Evolutionary conservation across 2,888 invertebrate species (phyloP), one percentile per base, ranked within the genome.

Genomic region (Standfussiana lucernea): DNA sequence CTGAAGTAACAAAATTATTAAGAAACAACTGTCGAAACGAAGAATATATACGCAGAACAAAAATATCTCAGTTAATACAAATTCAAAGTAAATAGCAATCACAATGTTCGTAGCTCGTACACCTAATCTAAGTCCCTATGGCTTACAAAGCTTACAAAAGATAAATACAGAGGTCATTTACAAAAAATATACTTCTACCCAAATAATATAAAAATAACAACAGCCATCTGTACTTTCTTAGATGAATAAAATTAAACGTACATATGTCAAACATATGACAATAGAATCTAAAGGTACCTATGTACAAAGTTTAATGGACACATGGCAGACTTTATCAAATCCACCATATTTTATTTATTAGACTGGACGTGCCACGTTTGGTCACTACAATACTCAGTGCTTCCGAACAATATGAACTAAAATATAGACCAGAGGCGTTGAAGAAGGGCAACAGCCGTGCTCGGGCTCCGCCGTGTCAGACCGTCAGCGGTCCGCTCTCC

Each of bases 191-290:
- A 96, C 93, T 95, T 96, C 96, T 96, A 96, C 96, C 95, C 96
- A 96, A 96, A 96, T 96, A 94, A 96, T 96, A 96, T 96, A 96
- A 96, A 96, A 96, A 96, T 96, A 96, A 96, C 96, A 96, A 96
- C 96, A 96, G 96, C 96, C 96, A 96, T 96, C 96, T 96, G 96
- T 96, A 96, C 96, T 96, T 96, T 95, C 95, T 95, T 96, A 96
- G 96, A 96, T 96, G 96, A 96, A 96, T 96, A 96, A 96, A 96
- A 96, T 95, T 96, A 96, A 96, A 95, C 91, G 91, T 93, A 91
- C 96, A 96, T 96, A 96, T 96, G 96, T 96, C 95, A 95, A 94
- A 96, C 96, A 96, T 96, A 96, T 95, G 96, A 95, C 96, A 93
- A 95, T 96, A 96, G 92, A 96, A 95, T 95, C 96, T 95, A 96